A percentile compares a stretch with the other conserved stretches of the same genome.
phyloP scores from a whole-genome alignment of 1,140 invertebrate species.

The Hydropsyche tenuis region DNA sequence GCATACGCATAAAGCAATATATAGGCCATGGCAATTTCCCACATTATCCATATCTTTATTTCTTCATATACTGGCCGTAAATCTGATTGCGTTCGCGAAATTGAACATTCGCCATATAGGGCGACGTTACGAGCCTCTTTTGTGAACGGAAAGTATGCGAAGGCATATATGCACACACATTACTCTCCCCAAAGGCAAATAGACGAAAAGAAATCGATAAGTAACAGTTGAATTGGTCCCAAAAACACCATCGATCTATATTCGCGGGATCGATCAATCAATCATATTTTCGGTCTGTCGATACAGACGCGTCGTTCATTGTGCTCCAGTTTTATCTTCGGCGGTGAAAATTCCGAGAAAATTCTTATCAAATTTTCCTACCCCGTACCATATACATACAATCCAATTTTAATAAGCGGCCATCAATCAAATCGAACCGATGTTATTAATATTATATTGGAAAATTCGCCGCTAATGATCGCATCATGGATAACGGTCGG shows the following conservation, averaged over 20 bases:
- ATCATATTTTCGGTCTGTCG: neutral
- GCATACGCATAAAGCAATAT: neutral
- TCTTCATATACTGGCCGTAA: slow-evolving; percentile 13
- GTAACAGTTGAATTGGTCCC: no score
- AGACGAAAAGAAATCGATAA: no score
- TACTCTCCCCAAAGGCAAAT: no score
- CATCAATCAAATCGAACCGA: slow-evolving; percentile 11
- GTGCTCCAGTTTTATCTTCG: neutral
- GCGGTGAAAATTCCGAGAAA: neutral
- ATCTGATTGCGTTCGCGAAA: slow-evolving; percentile 22
- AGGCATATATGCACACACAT: no score
- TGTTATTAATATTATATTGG: slow-evolving; percentile 12
- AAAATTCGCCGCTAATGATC: slow-evolving; percentile 20
- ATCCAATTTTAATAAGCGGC: slow-evolving; percentile 15
- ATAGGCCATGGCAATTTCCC: slow-evolving; percentile 27
- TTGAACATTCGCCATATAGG: slow-evolving; percentile 12
- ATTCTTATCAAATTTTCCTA: slow-evolving; percentile 4
- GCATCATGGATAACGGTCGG: neutral
- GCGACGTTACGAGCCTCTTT: slow-evolving; percentile 4
- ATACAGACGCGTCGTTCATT: neutral
- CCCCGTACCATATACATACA: no score
- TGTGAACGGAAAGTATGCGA: neutral
- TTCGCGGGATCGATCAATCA: neutral
- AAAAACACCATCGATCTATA: neutral
- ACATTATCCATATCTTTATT: slow-evolving; percentile 26